Conservation (phyloP, 2,113 vertebrate species). For the Hypocryptadius cinnamomeus region DNA sequence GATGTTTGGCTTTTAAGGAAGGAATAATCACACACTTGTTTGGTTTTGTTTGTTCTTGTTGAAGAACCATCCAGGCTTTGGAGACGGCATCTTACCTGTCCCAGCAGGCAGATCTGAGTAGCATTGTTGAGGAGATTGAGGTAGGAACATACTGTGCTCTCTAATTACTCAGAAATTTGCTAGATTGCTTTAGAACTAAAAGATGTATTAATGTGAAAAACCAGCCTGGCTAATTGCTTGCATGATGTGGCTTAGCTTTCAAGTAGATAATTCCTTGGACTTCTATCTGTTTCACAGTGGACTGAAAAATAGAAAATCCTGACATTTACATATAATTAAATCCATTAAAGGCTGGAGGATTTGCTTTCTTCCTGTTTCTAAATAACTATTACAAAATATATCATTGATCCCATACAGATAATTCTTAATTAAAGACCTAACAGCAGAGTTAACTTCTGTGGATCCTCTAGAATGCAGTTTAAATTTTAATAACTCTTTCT, state of each 20-base stretch:
- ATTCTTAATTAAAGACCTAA: neutral
- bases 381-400: neutral
- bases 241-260: neutral
- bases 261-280: neutral
- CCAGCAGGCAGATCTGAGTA: conserved; percentile 88
- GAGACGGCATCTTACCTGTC: conserved; percentile 89
- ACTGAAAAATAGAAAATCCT: neutral
- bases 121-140: conserved; percentile 96
- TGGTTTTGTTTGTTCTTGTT: conserved; percentile 27
- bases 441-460: neutral
- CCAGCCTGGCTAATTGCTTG: neutral
- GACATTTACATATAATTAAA: neutral
- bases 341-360: neutral
- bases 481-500: neutral
- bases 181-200: neutral
- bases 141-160: conserved; percentile 57
- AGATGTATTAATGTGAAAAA: neutral
- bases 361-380: neutral
- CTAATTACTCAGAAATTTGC: neutral
- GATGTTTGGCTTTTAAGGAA: neutral
- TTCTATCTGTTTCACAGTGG: neutral
- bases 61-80: conserved; percentile 87
- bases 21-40: neutral
- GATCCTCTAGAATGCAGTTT: neutral
- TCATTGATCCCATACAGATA: neutral